Base-by-base conservation (phyloP, 92 coral and sea anemone genomes). In the Epizoanthus ramosus region DNA sequence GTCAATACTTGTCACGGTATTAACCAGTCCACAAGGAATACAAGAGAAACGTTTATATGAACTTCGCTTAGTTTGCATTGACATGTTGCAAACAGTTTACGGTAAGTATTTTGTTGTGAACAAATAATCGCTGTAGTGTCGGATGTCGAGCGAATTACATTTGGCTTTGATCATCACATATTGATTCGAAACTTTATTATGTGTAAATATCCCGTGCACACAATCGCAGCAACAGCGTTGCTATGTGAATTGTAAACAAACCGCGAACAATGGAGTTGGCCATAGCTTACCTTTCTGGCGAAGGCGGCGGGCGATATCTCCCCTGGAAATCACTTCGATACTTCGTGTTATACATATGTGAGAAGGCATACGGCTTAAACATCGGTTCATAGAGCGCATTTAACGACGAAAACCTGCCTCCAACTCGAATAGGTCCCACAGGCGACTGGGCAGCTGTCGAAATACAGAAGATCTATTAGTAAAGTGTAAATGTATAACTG, bases 291-390 rank as follows among this genome's bases (percentile, higher is more conserved):
- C 99, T 97, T 83, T 85, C 87, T 19, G 95, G 98, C 24, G 89
- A 83, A 35, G 98, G 95, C 9, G 93, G 99, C 19, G 91, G 92
- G 72, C 57, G 39, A 61, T 88, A 94, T 87, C 94, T 92, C 63
- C 98, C 99, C 70, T 88, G 94, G 68, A 97, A 97, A 83, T 94
- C 98, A 19, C 88, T 64, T 68, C 80, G 87, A 60, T 97, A 97
- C 66, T 97, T 94, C 19, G 98, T 97, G 81, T 80, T 88, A 73
- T 97, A 97, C 99, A 97, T 97, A 68, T 97, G 95, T 22, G 96
- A 92, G 74, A 97, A 97, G 54, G 95, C 92, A 81, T 92, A 97
- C 3, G 99, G 99, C 71, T 97, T 97, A 65, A 94, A 97, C 33
- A 95, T 90, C 2, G 99, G 98, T 66, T 93, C 89, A 81, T 97